Conservation (phyloP, 1,140 invertebrate species). For the Belonocnema kinseyi region DNA sequence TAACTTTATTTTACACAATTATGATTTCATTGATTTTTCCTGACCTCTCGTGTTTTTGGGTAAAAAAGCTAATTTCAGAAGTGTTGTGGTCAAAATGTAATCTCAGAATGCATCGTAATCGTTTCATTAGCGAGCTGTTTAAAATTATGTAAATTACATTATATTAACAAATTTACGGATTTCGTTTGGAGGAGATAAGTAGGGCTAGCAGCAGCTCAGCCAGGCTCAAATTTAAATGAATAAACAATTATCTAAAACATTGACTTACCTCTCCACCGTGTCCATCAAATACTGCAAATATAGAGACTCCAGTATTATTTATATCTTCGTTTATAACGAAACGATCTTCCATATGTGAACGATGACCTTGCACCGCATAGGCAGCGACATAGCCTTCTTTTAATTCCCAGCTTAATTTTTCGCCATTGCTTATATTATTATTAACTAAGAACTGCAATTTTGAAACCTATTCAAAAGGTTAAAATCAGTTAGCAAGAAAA, state of each 20-base stretch:
- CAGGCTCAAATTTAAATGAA: not conserved
- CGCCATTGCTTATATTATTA: conserved; percentile 66
- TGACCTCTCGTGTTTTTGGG: not conserved
- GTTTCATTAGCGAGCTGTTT: too few species aligned
- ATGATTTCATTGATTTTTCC: not conserved
- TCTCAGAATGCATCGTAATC: too few species aligned
- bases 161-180: too few species aligned
- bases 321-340: conserved; percentile 80
- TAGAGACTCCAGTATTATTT: conserved; percentile 79
- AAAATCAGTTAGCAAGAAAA: not conserved
- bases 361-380: conserved; percentile 91
- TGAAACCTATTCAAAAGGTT: conserved; percentile 59
- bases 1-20: not conserved
- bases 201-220: too few species aligned
- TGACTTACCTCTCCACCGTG: conserved; percentile 91
- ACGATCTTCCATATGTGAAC: conserved; percentile 95
- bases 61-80: too few species aligned
- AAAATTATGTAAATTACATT: too few species aligned
- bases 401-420: conserved; percentile 87
- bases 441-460: conserved; percentile 71
- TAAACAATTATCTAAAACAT: conserved; percentile 32
- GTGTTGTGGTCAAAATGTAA: too few species aligned
- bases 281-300: conserved; percentile 96
- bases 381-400: conserved; percentile 85
- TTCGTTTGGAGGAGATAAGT: too few species aligned